Conservation (phyloP, 2,888 invertebrate species). For the Epinotia demarniana region DNA sequence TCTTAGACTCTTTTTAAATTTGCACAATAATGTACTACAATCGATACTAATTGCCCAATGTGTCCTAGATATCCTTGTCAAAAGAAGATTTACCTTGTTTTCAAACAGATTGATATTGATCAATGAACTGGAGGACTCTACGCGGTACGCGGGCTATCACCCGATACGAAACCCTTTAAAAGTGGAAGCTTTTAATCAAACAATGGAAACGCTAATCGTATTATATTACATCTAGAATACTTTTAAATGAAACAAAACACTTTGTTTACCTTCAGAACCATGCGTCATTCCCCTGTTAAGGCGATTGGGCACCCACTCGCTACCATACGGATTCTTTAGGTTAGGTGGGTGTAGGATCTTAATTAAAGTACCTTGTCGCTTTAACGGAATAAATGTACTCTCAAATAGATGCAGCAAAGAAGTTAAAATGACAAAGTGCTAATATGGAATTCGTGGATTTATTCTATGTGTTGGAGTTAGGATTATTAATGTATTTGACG, state of each 20-base stretch:
- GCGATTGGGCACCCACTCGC: slow-evolving; percentile 30
- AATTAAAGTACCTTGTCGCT: slow-evolving; percentile 13
- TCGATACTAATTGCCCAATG: no score
- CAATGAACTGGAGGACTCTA: no score
- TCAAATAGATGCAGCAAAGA: neutral
- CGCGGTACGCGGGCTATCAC: no score
- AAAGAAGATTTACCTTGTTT: no score
- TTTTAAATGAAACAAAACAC: neutral
- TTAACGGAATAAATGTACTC: neutral
- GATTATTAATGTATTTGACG: slow-evolving; percentile 20
- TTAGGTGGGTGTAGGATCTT: slow-evolving; percentile 24
- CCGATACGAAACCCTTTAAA: no score
- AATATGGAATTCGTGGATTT: neutral
- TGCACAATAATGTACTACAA: no score
- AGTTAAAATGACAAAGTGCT: slow-evolving; percentile 5
- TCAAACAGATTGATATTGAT: no score
- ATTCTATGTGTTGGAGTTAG: slow-evolving; percentile 10
- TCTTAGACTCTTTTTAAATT: no score
- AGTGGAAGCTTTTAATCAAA: no score
- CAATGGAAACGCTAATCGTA: no score
- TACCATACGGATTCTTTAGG: slow-evolving; percentile 24
- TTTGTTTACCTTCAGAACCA: slow-evolving; percentile 16
- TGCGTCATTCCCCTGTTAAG: slow-evolving; percentile 30
- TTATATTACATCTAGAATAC: neutral
- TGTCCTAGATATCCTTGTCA: no score